A percentile compares a stretch with the other conserved stretches of the same genome.
Conservation (phyloP, 2,888 invertebrate species). For the Cantharis flavilabris region DNA sequence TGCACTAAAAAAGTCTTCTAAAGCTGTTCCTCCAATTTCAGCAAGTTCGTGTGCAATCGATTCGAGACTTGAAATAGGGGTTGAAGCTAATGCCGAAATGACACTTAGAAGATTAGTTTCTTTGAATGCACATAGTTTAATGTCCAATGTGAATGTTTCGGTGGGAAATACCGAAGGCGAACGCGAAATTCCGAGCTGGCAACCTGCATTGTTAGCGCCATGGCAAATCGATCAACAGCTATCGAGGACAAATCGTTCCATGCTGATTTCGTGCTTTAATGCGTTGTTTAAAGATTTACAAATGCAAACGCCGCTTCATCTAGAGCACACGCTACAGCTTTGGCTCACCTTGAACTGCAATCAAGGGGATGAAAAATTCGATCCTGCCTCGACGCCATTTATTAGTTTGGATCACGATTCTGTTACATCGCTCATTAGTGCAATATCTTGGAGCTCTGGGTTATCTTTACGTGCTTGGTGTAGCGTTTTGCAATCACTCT, state of each 20-base stretch:
- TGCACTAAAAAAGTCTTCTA: slow-evolving; percentile 53
- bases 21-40: slow-evolving; percentile 31
- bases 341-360: slow-evolving; percentile 81
- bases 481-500: slow-evolving; percentile 74
- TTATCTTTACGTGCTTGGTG: slow-evolving; percentile 80
- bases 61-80: slow-evolving; percentile 77
- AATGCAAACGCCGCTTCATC: slow-evolving; percentile 71
- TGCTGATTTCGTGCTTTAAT: slow-evolving; percentile 73
- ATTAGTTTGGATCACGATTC: slow-evolving; percentile 69
- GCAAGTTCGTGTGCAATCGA: slow-evolving; percentile 71
- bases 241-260: slow-evolving; percentile 57
- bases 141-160: slow-evolving; percentile 49
- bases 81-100: slow-evolving; percentile 79
- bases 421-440: slow-evolving; percentile 67
- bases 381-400: slow-evolving; percentile 63
- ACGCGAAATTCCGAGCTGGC: slow-evolving; percentile 56
- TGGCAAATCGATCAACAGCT: slow-evolving; percentile 58
- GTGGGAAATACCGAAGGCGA: slow-evolving; percentile 51
- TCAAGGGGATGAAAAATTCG: slow-evolving; percentile 59
- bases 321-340: slow-evolving; percentile 83
- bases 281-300: slow-evolving; percentile 70
- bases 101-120: slow-evolving; percentile 63
- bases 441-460: slow-evolving; percentile 69
- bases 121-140: slow-evolving; percentile 45
- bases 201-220: slow-evolving; percentile 55